Base-by-base conservation (phyloP, 2,888 invertebrate species). In the Brachyopa scutellaris region DNA sequence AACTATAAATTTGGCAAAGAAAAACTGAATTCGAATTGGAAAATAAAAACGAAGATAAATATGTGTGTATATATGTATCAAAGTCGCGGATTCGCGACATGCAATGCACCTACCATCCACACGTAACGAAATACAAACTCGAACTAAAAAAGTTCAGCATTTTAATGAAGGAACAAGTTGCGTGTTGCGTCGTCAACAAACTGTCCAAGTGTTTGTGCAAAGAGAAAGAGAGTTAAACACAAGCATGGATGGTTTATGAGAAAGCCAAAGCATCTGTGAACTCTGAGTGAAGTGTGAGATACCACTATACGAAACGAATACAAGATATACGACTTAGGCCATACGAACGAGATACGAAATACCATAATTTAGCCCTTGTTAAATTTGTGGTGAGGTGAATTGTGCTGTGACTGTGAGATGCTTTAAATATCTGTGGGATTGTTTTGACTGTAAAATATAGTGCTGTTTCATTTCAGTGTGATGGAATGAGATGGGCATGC, bases 101-200 rank as follows among this genome's bases (percentile, higher is more conserved):
- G 84, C 57, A 85, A 85, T 85, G 84, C 84, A 84, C 73, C 85
- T 76, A 84, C 85, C 88, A 89, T 88, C 89, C 89, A 88, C 85
- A 87, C 87, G 86, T 86, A 87, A 88, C 88, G 88, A 90, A 89
- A 89, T 87, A 88, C 88, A 88, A 88, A 88, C 89, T 89, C 89
- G 88, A 89, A 90, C 90, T 90, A 87, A 90, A 86, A 77, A 72
- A 70, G 53, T 82, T 77, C 45, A 53, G 21, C 29, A 42, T 29
- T 70, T 59, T 42, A 61, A 19, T 38, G 53, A 66, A 59, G 42
- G 64, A 76, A 82, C 76, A 70, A 76, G 82, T 82, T 82, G 76
- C 59, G 76, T 76, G 76, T 82, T 82, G 76, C 59, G 76, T 76
- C 53, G 62, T 73, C 66, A 36, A 64, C 49, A 55, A 40, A 38